Evolutionary conservation across 2,888 invertebrate genomes (phyloP), one percentile per base, ranked within the genome.

Genomic region (Aquatica leii): DNA sequence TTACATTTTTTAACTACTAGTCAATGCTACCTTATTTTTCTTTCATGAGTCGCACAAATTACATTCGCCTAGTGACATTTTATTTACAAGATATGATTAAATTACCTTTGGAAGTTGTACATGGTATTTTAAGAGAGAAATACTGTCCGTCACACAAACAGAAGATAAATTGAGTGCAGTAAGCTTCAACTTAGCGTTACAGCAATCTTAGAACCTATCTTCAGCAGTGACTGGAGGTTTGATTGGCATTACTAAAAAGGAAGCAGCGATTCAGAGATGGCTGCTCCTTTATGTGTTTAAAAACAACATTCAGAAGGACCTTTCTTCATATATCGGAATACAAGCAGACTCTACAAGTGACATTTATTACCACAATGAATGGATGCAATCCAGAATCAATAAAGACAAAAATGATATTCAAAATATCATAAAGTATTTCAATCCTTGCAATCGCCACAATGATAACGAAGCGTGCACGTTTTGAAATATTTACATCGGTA

Each of bases 201-300:
- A 74, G 55, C 71, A 74, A 62, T 70, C 71, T 63, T 69, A 71
- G 58, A 74, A n/a, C n/a, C n/a, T n/a, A n/a, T n/a, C n/a, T n/a
- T n/a, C n/a, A n/a, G n/a, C n/a, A n/a, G n/a, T n/a, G n/a, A n/a
- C n/a, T n/a, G n/a, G n/a, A n/a, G n/a, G n/a, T n/a, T n/a, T n/a
- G n/a, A n/a, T n/a, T n/a, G n/a, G n/a, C n/a, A n/a, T n/a, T n/a
- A n/a, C n/a, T n/a, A n/a, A n/a, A n/a, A n/a, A n/a, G n/a, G n/a
- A 71, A 69, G 68, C 73, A 59, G 73, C 67, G 40, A 71, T 73
- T 61, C 69, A 62, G 50, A 67, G 68, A 69, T 69, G 68, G 64
- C 20, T 69, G 58, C 66, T 68, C 64, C 63, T 69, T 59, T 65
- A 63, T 69, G 67, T 61, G 18, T 58, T 67, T 53, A 70, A 70